Evolutionary conservation across 1,140 invertebrate species (phyloP).

Genomic region (Caerostris extrusa): DNA sequence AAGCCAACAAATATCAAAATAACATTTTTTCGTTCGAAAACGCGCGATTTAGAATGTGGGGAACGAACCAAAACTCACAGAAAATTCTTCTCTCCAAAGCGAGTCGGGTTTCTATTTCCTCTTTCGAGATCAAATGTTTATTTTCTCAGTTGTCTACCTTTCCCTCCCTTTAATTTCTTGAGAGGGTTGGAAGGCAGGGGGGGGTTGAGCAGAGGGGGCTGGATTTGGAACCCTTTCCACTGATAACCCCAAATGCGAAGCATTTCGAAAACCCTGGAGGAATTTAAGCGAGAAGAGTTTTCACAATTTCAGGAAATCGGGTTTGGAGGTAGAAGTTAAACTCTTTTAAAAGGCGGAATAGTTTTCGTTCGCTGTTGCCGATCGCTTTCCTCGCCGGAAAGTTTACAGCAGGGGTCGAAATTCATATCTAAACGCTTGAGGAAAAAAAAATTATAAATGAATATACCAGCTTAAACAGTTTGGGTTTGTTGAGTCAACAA

Average conservation of each 20-base stretch:
- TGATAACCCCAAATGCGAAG: slow-evolving; percentile 47
- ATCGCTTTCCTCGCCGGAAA: too few species aligned
- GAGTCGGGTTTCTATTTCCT: neutral
- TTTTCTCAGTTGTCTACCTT: slow-evolving; percentile 57
- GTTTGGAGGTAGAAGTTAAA: neutral
- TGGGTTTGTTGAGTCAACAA: too few species aligned
- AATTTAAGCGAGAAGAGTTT: neutral
- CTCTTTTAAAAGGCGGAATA: neutral
- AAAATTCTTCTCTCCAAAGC: neutral
- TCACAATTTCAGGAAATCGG: neutral
- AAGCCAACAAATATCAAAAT: neutral
- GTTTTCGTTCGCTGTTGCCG: neutral
- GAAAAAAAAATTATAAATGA: too few species aligned
- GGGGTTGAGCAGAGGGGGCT: too few species aligned
- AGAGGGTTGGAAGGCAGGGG: neutral
- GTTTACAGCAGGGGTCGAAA: too few species aligned
- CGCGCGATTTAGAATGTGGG: slow-evolving; percentile 1
- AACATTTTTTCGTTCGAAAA: neutral
- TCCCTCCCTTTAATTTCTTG: slow-evolving; percentile 8
- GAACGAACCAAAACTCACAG: neutral
- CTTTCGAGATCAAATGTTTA: slow-evolving; percentile 50
- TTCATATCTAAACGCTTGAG: too few species aligned
- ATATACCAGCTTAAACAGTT: too few species aligned
- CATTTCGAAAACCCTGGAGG: slow-evolving; percentile 22
- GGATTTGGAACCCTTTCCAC: neutral